These are phyloP conservation scores for Epinephelus fuscoguttatus DNA, from an alignment of 2,113 vertebrate genomes.

Conservation along the genomic window DNA sequence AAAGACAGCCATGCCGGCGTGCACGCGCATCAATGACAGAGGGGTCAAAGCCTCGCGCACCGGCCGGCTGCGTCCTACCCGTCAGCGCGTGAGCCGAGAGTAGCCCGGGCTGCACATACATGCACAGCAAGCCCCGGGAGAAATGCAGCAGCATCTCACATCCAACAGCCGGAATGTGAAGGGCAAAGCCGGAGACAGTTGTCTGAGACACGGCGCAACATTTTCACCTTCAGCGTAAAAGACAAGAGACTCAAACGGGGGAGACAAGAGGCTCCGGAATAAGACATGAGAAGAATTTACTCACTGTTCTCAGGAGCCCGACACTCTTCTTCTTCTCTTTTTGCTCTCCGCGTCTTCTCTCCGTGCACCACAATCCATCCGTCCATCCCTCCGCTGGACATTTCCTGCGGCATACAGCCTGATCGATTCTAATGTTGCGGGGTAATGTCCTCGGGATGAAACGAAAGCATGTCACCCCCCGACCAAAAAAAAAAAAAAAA, in stretches of 20 bases:
- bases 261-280: not conserved
- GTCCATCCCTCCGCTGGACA: slow-evolving; percentile 80
- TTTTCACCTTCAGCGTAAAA: slow-evolving; percentile 65
- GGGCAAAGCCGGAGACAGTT: slow-evolving; percentile 78
- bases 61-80: slow-evolving; percentile 64
- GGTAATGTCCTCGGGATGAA: slow-evolving; percentile 69
- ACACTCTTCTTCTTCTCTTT: slow-evolving; percentile 64
- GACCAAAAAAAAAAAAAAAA: not conserved
- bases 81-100: slow-evolving; percentile 28
- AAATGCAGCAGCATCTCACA: slow-evolving; percentile 41
- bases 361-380: slow-evolving; percentile 73
- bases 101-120: slow-evolving; percentile 8
- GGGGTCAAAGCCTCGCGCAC: slow-evolving; percentile 83
- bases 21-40: slow-evolving; percentile 87
- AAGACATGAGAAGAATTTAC: slow-evolving; percentile 54
- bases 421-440: slow-evolving; percentile 65
- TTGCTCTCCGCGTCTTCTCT: slow-evolving; percentile 70
- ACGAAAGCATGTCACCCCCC: slow-evolving; percentile 47
- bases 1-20: slow-evolving; percentile 20
- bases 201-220: slow-evolving; percentile 58
- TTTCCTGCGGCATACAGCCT: slow-evolving; percentile 72
- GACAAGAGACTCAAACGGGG: not conserved
- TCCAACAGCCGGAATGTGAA: slow-evolving; percentile 73
- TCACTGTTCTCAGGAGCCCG: slow-evolving; percentile 81
- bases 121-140: slow-evolving; percentile 17